Evolutionary conservation across 2,113 vertebrate species (phyloP).

Genomic region (Chaetorhynchus papuensis): DNA sequence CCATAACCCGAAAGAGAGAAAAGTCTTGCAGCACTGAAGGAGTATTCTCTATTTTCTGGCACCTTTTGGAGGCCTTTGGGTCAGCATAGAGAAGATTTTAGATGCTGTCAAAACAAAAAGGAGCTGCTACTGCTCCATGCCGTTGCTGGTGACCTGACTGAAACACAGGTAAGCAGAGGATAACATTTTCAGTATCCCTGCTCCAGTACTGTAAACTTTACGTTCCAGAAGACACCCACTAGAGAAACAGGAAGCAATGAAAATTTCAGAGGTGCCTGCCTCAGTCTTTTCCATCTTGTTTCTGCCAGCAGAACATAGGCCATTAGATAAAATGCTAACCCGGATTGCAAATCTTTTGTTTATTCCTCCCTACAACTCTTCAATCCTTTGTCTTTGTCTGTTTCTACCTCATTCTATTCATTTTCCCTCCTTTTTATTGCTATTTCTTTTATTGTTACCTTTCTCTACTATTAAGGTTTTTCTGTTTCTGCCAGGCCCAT

Average conservation of each 20-base stretch:
- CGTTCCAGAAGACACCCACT: not conserved
- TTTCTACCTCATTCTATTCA: not conserved
- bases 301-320: not conserved
- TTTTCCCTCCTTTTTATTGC: not conserved
- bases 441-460: not conserved
- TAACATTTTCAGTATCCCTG: not conserved
- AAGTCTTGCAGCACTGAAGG: not conserved
- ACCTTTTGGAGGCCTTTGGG: not conserved
- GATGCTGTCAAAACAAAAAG: not conserved
- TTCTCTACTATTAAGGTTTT: not conserved
- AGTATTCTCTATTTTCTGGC: not conserved
- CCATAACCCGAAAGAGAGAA: not conserved
- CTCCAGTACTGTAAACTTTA: not conserved
- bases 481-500: not conserved
- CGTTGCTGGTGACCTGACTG: not conserved
- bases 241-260: not conserved
- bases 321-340: not conserved
- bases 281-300: not conserved
- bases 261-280: not conserved
- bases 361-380: not conserved
- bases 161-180: not conserved
- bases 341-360: not conserved
- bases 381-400: not conserved
- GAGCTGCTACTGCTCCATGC: not conserved
- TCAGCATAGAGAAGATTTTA: not conserved